Evolutionary conservation across 2,113 vertebrate species (phyloP).

Genomic region (Hirundichthys speculiger): DNA sequence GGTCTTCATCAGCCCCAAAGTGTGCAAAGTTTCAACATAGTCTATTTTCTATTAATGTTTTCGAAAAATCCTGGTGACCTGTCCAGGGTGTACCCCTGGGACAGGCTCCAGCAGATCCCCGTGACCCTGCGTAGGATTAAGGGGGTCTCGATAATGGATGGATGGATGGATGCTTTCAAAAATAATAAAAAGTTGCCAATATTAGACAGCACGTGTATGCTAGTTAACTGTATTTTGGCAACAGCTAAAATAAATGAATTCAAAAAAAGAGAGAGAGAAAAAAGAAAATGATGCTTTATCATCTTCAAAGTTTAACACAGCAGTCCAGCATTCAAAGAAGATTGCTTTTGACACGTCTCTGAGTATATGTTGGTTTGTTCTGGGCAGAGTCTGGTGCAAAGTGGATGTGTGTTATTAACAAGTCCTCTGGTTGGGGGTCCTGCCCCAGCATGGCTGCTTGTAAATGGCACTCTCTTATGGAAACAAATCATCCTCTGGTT

Average conservation of each 20-base stretch:
- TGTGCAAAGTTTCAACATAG: not conserved
- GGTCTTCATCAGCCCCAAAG: not conserved
- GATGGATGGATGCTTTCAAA: not conserved
- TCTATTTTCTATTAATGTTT: not conserved
- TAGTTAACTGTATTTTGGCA: not conserved
- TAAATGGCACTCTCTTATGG: slow-evolving; percentile 80
- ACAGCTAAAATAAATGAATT: slow-evolving; percentile 6
- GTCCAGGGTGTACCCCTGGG: too few species aligned
- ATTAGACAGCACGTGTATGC: too few species aligned
- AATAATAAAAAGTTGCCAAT: not conserved
- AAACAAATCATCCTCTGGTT: slow-evolving; percentile 76
- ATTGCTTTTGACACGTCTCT: slow-evolving; percentile 62
- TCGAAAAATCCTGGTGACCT: too few species aligned
- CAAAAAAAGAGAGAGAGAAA: too few species aligned
- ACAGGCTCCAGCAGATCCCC: not conserved
- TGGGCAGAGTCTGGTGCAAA: slow-evolving; percentile 77
- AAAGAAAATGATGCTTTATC: slow-evolving; percentile 27
- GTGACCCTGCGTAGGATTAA: not conserved
- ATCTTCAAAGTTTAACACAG: slow-evolving; percentile 40
- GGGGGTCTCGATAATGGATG: not conserved
- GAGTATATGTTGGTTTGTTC: slow-evolving; percentile 62
- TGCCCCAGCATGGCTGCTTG: slow-evolving; percentile 79
- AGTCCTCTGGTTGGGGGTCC: slow-evolving; percentile 70
- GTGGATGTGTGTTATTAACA: slow-evolving; percentile 79
- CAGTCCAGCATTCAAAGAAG: slow-evolving; percentile 48